These are phyloP conservation scores for Beroe forskalii DNA, from an alignment of 37 sponge, comb jelly and placozoan genomes.

Conservation along the genomic window DNA sequence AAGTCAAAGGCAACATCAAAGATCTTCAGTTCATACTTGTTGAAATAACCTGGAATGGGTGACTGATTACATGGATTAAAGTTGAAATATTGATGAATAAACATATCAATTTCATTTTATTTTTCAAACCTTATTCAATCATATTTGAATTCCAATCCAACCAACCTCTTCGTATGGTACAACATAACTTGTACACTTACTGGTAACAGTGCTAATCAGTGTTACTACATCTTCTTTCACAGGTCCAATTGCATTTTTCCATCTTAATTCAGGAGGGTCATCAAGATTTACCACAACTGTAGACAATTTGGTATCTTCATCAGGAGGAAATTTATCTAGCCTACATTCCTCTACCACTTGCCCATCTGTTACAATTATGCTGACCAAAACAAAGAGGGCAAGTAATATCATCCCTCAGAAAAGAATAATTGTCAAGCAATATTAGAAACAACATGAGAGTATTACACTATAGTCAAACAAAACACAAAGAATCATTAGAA, in stretches of 20 bases:
- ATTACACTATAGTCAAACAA: too few relatives aligned
- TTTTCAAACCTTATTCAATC: not conserved
- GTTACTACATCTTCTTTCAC: slow-evolving; percentile 32
- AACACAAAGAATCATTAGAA: too few relatives aligned
- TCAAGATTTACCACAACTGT: slow-evolving; percentile 41
- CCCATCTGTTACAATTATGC: not conserved
- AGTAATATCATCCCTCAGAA: too few relatives aligned
- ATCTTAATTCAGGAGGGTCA: not conserved
- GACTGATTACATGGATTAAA: too few relatives aligned
- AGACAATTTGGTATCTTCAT: slow-evolving; percentile 40
- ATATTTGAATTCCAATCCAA: too few relatives aligned
- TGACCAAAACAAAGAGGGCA: too few relatives aligned
- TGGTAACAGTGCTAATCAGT: slow-evolving; percentile 18
- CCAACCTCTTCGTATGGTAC: too few relatives aligned
- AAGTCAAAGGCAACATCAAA: slow-evolving; percentile 34
- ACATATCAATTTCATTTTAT: not conserved
- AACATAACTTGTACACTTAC: too few relatives aligned
- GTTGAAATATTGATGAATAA: not conserved
- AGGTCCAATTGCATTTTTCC: slow-evolving; percentile 22
- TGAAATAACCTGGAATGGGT: slow-evolving; percentile 7
- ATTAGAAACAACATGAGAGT: too few relatives aligned
- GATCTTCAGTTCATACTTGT: slow-evolving; percentile 13
- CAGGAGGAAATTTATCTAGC: slow-evolving; percentile 7
- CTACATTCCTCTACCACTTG: slow-evolving; percentile 56
- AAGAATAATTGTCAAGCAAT: too few relatives aligned